Evolutionary conservation across 2,797 vertebrate genomes (phyloP), one percentile per base, ranked within the genome.

Genomic region (Falco concolor): DNA sequence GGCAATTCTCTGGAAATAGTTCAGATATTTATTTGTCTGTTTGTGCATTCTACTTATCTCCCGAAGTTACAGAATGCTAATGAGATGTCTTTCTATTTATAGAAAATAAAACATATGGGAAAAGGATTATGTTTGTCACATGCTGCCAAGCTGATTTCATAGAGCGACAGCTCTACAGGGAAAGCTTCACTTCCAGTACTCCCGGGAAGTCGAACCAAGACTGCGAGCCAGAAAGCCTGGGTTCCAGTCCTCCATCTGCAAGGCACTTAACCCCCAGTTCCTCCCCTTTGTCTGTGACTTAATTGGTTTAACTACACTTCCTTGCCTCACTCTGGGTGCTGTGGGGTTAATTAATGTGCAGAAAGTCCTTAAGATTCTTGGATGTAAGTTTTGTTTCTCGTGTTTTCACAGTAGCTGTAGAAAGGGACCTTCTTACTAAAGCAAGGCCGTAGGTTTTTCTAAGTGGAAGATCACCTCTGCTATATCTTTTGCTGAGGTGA

Each of bases 71-170:
- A 32, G 95, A 94, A 96, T 96, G 96, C 59, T 96, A 96, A 95
- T 95, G 96, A 96, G 90, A 44, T 40, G 65, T 60, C 69, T 78
- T 95, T 84, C 82, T 96, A 93, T 93, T 95, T 85, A 96, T 96
- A 92, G 95, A 91, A 97, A 96, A 91, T 91, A 95, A 96, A 97
- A 97, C 95, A 96, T 96, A 95, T 97, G 96, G 95, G 95, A 85
- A 91, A 96, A 96, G 93, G 96, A 97, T 97, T 97, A 96, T 94
- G 92, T 72, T 77, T 95, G 88, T 96, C 94, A 93, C 92, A 95
- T 59, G 8, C 84, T 97, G 97, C 96, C 97, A 97, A 96, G 90
- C 82, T 96, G 93, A 96, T 97, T 97, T 97, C 68, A 27, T 89
- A 73, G 53, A 93, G 65, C 24, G 7, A 83, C 81, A 93, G 67